Evolutionary conservation across 1,140 invertebrate genomes (phyloP), one percentile per base, ranked within the genome.

Genomic region (Orius insidiosus): DNA sequence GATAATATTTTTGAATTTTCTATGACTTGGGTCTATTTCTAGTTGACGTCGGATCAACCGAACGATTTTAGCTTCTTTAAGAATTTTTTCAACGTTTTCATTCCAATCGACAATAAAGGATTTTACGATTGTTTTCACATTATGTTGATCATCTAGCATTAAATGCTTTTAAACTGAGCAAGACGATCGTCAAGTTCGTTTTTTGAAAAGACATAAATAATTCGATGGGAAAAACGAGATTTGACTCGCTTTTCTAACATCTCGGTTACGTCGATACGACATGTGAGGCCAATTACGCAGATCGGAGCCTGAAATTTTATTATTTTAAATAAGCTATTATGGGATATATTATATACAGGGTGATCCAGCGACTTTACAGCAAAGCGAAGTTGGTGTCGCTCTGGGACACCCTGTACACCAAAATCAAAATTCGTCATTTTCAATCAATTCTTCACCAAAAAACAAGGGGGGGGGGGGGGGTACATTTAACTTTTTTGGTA

Each of bases 241-340:
- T 90, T 93, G 0, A 97, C 89, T 42, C 92, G 65, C 61, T 97
- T 97, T 59, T 97, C 92, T 46, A 97, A 62, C 9, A 92, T 59
- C 58, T 94, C 89, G 50, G 87, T 76, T 0, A 93, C 85, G 67
- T 95, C 88, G 52, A 86, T 62, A 5, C 81, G 68, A 53, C 72
- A 78, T 32, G 83, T 88, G 47, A 87, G 59, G 36, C 86, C 86
- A 62, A 78, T 52, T 24, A 78, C 68, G 53, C 70, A 73, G 45
- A 78, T 64, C 13, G 72, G 71, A 35, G 66, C 63, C 68, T 71
- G 49, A 11, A 52, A 54, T n/a, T n/a, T n/a, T n/a, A n/a, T n/a
- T n/a, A n/a, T n/a, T n/a, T n/a, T n/a, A n/a, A n/a, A n/a, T n/a
- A n/a, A n/a, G n/a, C n/a, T n/a, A n/a, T n/a, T n/a, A n/a, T n/a